Percentiles rank a stretch among this genome's conserved stretches.
Conservation (phyloP, 2,113 vertebrate genomes). For the Cygnus atratus region DNA sequence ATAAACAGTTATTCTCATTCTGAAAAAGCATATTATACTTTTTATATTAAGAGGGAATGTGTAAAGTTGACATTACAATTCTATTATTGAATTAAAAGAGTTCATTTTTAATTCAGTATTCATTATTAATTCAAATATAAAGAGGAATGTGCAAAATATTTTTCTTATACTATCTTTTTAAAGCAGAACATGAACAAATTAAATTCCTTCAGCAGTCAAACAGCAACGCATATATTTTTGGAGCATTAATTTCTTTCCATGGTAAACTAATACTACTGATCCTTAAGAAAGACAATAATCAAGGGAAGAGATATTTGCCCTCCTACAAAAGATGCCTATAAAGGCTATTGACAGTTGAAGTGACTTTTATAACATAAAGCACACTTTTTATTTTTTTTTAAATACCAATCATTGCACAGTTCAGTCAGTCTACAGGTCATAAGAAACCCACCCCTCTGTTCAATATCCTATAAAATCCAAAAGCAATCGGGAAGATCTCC, state of each 20-base stretch:
- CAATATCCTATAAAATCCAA: conserved; percentile 9
- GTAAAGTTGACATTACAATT: background rate
- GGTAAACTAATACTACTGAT: background rate
- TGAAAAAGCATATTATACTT: background rate
- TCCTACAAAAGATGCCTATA: background rate
- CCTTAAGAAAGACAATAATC: background rate
- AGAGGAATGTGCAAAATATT: background rate
- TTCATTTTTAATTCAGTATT: background rate
- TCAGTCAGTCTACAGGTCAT: background rate
- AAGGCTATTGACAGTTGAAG: background rate
- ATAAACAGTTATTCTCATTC: background rate
- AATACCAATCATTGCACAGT: background rate
- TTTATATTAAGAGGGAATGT: background rate
- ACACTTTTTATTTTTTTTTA: background rate
- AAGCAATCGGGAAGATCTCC: background rate
- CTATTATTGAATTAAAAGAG: background rate
- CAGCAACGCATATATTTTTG: background rate
- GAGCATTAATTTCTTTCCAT: background rate
- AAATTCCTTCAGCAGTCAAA: background rate
- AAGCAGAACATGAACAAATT: background rate
- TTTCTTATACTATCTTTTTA: background rate
- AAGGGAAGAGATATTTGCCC: background rate
- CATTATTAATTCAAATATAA: background rate
- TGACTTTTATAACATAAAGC: background rate
- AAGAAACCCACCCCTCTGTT: background rate